Evolutionary conservation across 2,888 invertebrate species (phyloP).

Genomic region (Lutraria lutraria): DNA sequence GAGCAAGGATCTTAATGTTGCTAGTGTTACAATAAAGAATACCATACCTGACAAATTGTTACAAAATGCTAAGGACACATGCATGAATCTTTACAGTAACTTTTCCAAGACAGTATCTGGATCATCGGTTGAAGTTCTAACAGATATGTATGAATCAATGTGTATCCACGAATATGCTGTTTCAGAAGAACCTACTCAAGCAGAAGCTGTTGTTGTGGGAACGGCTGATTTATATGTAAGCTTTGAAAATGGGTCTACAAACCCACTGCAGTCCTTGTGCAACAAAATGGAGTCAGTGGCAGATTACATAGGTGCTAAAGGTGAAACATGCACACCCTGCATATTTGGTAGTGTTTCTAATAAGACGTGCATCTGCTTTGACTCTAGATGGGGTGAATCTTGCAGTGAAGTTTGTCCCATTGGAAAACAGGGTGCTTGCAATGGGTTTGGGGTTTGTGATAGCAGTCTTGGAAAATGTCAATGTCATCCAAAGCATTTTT

Average conservation of each 20-base stretch:
- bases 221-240: conserved; percentile 53
- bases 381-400: conserved; percentile 71
- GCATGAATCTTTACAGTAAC: conserved; percentile 59
- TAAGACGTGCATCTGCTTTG: conserved; percentile 68
- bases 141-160: conserved; percentile 51
- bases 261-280: conserved; percentile 58
- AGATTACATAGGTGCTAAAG: conserved; percentile 64
- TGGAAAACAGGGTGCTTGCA: conserved; percentile 69
- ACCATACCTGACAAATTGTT: conserved; percentile 36
- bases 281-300: conserved; percentile 48
- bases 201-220: conserved; percentile 63
- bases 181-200: conserved; percentile 61
- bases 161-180: conserved; percentile 65
- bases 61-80: conserved; percentile 48
- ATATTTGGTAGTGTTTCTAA: conserved; percentile 68
- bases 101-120: conserved; percentile 52
- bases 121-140: conserved; percentile 50
- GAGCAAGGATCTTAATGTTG: conserved; percentile 40
- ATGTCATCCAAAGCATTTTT: conserved; percentile 72
- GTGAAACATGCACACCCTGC: conserved; percentile 69
- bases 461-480: conserved; percentile 65
- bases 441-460: conserved; percentile 70
- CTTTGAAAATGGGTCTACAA: conserved; percentile 54
- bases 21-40: conserved; percentile 49
- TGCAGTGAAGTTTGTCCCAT: conserved; percentile 73